Conservation (phyloP, 2,113 vertebrate species). For the Phyllopteryx taeniolatus region DNA sequence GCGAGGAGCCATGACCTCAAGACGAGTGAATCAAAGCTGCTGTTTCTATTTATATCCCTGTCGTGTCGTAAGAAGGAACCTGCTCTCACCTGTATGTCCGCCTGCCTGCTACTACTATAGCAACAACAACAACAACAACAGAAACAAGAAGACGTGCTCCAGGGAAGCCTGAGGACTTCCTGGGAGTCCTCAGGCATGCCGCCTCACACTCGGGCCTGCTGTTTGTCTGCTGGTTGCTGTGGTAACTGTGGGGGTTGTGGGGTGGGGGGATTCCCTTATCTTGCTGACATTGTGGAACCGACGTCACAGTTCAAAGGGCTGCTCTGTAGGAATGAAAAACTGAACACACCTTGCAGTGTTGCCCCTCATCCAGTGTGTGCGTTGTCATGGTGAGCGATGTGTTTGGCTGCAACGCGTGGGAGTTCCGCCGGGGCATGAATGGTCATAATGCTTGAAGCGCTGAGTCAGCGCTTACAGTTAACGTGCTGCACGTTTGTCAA, state of each 20-base stretch:
- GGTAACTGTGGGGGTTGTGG: constrained; percentile 53
- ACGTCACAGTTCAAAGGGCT: constrained; percentile 58
- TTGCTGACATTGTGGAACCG: constrained; percentile 60
- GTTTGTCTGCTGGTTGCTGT: constrained; percentile 75
- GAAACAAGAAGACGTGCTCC: constrained; percentile 18
- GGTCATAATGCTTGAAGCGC: constrained; percentile 27
- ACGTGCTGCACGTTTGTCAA: constrained; percentile 55
- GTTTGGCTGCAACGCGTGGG: constrained; percentile 60
- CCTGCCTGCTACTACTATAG: constrained; percentile 64
- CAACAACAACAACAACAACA: constrained; percentile 67
- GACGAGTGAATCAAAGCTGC: constrained; percentile 17
- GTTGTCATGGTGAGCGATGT: constrained; percentile 57
- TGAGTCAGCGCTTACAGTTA: constrained; percentile 54
- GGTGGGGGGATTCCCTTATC: constrained; percentile 62
- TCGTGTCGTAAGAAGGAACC: constrained; percentile 26
- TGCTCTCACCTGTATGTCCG: constrained; percentile 49
- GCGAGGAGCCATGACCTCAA: constrained; percentile 32
- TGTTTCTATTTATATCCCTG: constrained; percentile 19
- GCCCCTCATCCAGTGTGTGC: constrained; percentile 48
- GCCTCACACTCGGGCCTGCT: constrained; percentile 60
- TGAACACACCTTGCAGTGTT: constrained; percentile 44
- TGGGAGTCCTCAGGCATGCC: constrained; percentile 67
- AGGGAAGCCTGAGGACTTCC: constrained; percentile 60
- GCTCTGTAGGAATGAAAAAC: constrained; percentile 30
- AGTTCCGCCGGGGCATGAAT: constrained; percentile 52